These are phyloP conservation scores for Piezodorus guildinii DNA, from an alignment of 1,140 invertebrate species.

Conservation along the genomic window DNA sequence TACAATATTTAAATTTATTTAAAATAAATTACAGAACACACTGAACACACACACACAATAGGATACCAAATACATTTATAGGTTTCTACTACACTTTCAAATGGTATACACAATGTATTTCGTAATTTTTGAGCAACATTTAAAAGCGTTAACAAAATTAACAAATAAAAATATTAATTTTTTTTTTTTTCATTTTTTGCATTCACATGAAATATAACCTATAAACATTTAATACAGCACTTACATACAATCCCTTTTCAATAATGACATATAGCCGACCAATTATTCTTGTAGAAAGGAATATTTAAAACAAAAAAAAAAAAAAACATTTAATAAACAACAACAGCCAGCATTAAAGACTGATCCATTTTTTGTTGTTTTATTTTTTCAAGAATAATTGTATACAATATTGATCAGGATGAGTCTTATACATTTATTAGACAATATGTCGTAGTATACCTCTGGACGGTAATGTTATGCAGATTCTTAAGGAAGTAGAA, in stretches of 20 bases:
- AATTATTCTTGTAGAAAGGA: neutral
- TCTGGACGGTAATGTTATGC: neutral
- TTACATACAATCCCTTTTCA: neutral
- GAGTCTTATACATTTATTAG: neutral
- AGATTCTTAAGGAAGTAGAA: neutral
- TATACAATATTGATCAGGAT: neutral
- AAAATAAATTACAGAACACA: conserved; percentile 14
- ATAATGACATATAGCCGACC: neutral
- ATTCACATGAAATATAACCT: neutral
- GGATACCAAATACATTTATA: conserved; percentile 8
- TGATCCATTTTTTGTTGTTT: neutral
- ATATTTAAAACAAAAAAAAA: neutral
- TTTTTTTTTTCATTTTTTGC: neutral
- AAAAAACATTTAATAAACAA: neutral
- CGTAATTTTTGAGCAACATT: conserved; percentile 3
- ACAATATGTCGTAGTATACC: neutral
- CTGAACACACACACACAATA: conserved; percentile 13
- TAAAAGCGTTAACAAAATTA: conserved; percentile 7
- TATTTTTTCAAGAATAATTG: neutral
- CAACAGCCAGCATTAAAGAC: neutral
- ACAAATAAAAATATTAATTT: neutral
- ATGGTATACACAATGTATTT: conserved; percentile 11
- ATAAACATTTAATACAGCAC: conserved; percentile 1
- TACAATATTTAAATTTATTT: conserved; percentile 16
- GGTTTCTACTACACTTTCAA: conserved; percentile 6